Base-by-base conservation (phyloP, 2,888 invertebrate species). In the Cryptus armator region DNA sequence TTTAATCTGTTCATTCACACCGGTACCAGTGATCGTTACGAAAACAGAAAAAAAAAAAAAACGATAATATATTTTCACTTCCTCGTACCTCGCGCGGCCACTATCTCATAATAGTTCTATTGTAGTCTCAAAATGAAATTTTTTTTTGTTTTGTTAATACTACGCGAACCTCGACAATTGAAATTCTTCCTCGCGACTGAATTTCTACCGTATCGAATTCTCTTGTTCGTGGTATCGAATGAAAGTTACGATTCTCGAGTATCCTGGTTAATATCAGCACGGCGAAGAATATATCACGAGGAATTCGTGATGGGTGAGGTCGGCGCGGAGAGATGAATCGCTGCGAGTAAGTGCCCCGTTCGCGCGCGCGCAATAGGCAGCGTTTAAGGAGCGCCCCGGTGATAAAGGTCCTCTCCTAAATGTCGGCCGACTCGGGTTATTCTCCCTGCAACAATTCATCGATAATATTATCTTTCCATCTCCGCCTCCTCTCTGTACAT, bases 341-440 rank as follows among this genome's bases (percentile, higher is more conserved):
- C 71, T 2, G 76, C 37, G 66, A 66, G 62, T 70, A 51, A 84
- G 51, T 76, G 46, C 72, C 9, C 37, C 6, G 9, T 37, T 37
- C 37, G 37, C 37, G 37, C 37, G 37, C 59, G 59, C 29, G 59
- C 74, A 53, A 62, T 53, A 82, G 82, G 79, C 75, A 81, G 68
- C 67, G 62, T 76, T 83, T 77, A 87, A 87, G 90, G 90, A 90
- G 90, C 88, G 90, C 86, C 89, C 51, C 29, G 10, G 81, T 77
- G 86, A 86, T 86, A 90, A 90, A 90, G 90, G 90, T 90, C 87
- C 87, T 85, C 89, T 84, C 87, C 88, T 89, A 90, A 90, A 90
- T 90, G 90, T 84, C 90, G 90, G 68, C 48, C 77, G 51, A 37
- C 72, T 62, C 62, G 48, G 64, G 44, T 51, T 53, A 70, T 64